A percentile compares a stretch with the other conserved stretches of the same genome.
Conservation (phyloP, 1,140 invertebrate genomes). For the Spodoptera litura region DNA sequence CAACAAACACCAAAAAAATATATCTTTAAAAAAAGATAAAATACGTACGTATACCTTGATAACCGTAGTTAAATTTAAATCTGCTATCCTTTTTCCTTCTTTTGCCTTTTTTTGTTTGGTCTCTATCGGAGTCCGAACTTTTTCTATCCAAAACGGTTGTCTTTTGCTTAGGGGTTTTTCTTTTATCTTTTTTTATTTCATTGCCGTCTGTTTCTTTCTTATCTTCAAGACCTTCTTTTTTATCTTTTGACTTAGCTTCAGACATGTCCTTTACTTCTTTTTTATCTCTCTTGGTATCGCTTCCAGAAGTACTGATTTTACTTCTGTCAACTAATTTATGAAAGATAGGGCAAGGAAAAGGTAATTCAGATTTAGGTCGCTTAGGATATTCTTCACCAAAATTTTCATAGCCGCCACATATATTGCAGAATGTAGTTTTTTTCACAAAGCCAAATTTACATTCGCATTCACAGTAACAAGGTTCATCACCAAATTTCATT, state of each 20-base stretch:
- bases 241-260: not conserved
- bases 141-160: conserved; percentile 22
- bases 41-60: conserved; percentile 82
- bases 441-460: conserved; percentile 77
- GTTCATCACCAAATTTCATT: conserved; percentile 66
- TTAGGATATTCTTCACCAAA: conserved; percentile 66
- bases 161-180: not conserved
- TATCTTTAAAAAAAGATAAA: conserved; percentile 44
- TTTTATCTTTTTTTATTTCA: conserved; percentile 58
- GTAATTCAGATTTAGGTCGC: conserved; percentile 53
- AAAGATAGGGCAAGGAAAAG: conserved; percentile 76
- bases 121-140: conserved; percentile 74
- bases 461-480: conserved; percentile 79
- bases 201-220: conserved; percentile 46
- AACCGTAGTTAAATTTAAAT: conserved; percentile 81
- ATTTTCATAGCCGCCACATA: conserved; percentile 77
- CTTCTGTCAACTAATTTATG: conserved; percentile 76
- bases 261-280: conserved; percentile 57
- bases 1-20: not conserved
- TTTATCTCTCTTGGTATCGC: conserved; percentile 67
- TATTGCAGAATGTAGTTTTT: conserved; percentile 76
- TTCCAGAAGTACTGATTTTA: conserved; percentile 73
- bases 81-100: conserved; percentile 72
- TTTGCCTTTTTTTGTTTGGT: conserved; percentile 66
- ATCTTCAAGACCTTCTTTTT: no score